Evolutionary conservation across 2,113 vertebrate genomes (phyloP).

Genomic region (Puma concolor): DNA sequence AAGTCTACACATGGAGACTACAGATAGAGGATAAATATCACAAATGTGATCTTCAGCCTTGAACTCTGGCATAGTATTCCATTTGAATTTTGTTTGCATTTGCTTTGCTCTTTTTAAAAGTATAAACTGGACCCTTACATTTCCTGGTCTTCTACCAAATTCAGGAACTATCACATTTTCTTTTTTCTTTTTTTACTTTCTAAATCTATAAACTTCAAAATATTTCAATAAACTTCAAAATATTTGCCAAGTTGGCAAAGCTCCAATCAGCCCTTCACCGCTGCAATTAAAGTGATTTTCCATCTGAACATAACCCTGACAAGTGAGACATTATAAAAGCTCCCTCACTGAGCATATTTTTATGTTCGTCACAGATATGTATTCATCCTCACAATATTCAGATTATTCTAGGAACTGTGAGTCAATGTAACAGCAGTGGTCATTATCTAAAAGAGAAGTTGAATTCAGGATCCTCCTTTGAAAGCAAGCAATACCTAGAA

Average conservation of each 20-base stretch:
- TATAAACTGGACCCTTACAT: neutral
- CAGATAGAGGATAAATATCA: conserved; percentile 45
- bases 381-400: conserved; percentile 72
- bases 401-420: conserved; percentile 76
- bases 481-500: conserved; percentile 1
- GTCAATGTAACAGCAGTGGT: conserved; percentile 49
- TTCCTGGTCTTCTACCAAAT: conserved; percentile 18
- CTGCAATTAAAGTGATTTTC: conserved; percentile 81
- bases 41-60: conserved; percentile 42
- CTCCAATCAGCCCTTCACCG: conserved; percentile 66
- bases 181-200: neutral
- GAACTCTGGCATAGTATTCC: conserved; percentile 45
- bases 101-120: conserved; percentile 54
- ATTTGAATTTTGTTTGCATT: conserved; percentile 51
- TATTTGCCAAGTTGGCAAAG: conserved; percentile 60
- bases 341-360: conserved; percentile 75
- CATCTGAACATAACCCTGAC: conserved; percentile 68
- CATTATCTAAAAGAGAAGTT: conserved; percentile 58
- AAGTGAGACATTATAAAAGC: conserved; percentile 62
- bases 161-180: conserved; percentile 3
- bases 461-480: conserved; percentile 20
- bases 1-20: conserved; percentile 42
- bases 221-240: conserved; percentile 51
- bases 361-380: conserved; percentile 77
- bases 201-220: conserved; percentile 43